phyloP scores from a whole-genome alignment of 1,140 invertebrate genomes.

The Armadillidium nasatum region DNA sequence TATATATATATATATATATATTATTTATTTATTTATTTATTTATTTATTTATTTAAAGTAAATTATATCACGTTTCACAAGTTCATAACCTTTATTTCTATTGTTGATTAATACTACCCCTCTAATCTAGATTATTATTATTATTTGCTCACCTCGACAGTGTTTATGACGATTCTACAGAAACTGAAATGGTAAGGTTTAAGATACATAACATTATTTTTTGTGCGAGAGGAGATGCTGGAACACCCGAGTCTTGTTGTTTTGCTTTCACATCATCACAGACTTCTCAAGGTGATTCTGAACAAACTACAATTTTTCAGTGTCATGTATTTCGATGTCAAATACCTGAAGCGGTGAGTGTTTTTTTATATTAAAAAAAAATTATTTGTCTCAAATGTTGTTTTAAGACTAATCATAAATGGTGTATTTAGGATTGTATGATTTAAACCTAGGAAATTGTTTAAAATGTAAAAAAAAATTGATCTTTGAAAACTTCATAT shows the following conservation, averaged over 20 bases:
- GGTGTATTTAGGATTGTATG: too few relatives aligned
- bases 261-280: constrained; percentile 78
- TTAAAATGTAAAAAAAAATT: constrained; percentile 26
- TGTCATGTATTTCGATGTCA: constrained; percentile 96
- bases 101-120: neutral
- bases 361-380: neutral
- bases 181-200: constrained; percentile 80
- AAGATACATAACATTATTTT: constrained; percentile 90
- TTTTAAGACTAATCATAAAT: too few relatives aligned
- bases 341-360: constrained; percentile 87
- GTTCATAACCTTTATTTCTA: neutral
- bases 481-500: constrained; percentile 24
- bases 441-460: too few relatives aligned
- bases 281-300: constrained; percentile 81
- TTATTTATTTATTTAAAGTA: too few relatives aligned
- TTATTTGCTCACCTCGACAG: constrained; percentile 54
- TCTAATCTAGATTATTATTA: too few relatives aligned
- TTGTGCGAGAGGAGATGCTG: constrained; percentile 85
- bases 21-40: too few relatives aligned
- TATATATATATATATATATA: too few relatives aligned
- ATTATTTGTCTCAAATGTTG: constrained; percentile 21
- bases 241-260: constrained; percentile 76
- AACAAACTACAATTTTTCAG: constrained; percentile 84
- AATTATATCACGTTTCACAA: neutral
- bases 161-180: constrained; percentile 75